A percentile compares a stretch with the other conserved stretches of the same genome.
These are phyloP conservation scores for Ormyrus pomaceus DNA, from an alignment of 2,888 invertebrate genomes.

Conservation along the genomic window DNA sequence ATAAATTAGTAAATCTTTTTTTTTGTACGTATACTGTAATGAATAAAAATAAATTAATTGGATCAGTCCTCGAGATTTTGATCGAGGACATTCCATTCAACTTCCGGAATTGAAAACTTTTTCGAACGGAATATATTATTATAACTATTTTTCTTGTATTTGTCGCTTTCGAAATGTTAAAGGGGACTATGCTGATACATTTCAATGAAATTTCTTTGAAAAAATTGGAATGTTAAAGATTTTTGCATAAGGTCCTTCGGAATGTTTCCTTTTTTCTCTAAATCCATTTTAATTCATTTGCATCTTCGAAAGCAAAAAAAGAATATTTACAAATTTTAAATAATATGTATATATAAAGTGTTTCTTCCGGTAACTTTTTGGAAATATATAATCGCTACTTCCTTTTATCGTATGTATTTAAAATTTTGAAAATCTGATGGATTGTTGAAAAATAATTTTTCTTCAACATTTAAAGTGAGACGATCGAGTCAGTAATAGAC, in stretches of 20 bases:
- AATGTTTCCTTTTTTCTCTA: no score
- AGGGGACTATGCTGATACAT: constrained; percentile 6
- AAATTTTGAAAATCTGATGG: no score
- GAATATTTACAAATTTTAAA: constrained; percentile 9
- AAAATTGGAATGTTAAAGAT: no score
- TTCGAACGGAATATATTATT: constrained; percentile 1
- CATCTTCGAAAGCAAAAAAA: constrained; percentile 6
- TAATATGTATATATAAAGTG: background rate
- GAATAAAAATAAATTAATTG: background rate
- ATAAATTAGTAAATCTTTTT: constrained; percentile 32
- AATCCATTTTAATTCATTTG: no score
- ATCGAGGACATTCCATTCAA: constrained; percentile 4
- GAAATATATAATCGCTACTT: no score
- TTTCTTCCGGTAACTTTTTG: background rate
- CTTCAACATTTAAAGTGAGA: constrained; percentile 24
- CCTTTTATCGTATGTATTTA: no score
- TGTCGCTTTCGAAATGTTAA: constrained; percentile 15
- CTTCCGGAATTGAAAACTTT: constrained; percentile 37
- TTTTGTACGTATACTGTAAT: constrained; percentile 7
- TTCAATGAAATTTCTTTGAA: background rate
- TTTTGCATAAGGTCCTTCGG: no score
- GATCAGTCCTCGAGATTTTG: background rate
- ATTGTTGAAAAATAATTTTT: constrained; percentile 3
- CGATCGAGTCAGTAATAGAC: constrained; percentile 25
- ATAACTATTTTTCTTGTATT: constrained; percentile 8